These are phyloP conservation scores for Menura novaehollandiae DNA, from an alignment of 2,113 vertebrate genomes.

Conservation along the genomic window DNA sequence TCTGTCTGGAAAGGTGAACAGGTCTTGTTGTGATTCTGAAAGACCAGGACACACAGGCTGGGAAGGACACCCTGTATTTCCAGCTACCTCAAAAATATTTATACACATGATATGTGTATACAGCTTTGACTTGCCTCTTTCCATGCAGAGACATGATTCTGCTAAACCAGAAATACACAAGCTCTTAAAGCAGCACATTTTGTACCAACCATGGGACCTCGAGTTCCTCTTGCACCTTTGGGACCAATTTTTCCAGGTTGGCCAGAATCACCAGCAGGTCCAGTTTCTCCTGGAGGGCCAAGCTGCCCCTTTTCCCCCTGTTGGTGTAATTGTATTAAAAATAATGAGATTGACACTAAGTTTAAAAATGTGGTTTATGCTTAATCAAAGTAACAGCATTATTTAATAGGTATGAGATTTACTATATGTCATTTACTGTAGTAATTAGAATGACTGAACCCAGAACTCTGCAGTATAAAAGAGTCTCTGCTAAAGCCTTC, in stretches of 20 bases:
- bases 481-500: background rate
- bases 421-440: background rate
- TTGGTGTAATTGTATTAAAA: slow-evolving; percentile 15
- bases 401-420: background rate
- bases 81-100: background rate
- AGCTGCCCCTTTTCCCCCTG: slow-evolving; percentile 88
- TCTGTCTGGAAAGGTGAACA: background rate
- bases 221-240: slow-evolving; percentile 92
- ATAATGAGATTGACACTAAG: background rate
- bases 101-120: too few relatives aligned
- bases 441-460: background rate
- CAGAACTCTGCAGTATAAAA: background rate
- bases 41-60: background rate
- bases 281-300: slow-evolving; percentile 83
- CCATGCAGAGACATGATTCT: background rate
- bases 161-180: background rate
- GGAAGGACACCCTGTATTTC: background rate
- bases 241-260: slow-evolving; percentile 79
- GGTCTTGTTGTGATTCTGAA: background rate
- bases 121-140: background rate
- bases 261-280: slow-evolving; percentile 79
- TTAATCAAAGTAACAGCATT: background rate
- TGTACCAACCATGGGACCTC: slow-evolving; percentile 84
- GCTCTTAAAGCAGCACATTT: slow-evolving; percentile 4
- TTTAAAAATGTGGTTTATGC: background rate